Evolutionary conservation across 2,113 vertebrate genomes (phyloP).

Genomic region (pig (Sus scrofa)): DNA sequence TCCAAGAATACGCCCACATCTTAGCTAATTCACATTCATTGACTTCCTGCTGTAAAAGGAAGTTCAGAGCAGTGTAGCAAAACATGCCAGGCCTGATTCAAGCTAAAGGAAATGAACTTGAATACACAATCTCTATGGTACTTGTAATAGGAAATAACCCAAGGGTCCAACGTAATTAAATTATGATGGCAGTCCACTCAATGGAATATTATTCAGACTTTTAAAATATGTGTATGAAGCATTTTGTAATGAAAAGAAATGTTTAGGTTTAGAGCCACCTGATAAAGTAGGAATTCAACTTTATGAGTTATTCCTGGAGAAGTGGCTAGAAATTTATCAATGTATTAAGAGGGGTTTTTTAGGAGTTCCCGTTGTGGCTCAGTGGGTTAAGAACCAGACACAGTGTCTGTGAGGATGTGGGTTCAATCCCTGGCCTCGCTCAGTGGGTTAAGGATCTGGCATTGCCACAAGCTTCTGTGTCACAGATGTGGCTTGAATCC

Average conservation of each 20-base stretch:
- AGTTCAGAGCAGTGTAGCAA: neutral
- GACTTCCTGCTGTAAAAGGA: constrained; percentile 31
- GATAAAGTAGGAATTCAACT: neutral
- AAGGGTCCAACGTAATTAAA: neutral
- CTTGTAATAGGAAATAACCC: neutral
- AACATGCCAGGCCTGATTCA: neutral
- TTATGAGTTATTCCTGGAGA: neutral
- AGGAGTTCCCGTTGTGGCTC: neutral
- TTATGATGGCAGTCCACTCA: neutral
- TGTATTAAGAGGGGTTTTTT: neutral
- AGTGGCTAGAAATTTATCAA: neutral
- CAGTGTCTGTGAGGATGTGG: too few relatives aligned
- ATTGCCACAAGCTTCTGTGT: too few relatives aligned
- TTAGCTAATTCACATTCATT: neutral
- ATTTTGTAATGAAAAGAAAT: neutral
- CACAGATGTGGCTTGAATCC: too few relatives aligned
- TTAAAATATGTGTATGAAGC: neutral
- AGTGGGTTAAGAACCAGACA: too few relatives aligned
- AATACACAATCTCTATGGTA: neutral
- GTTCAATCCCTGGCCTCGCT: too few relatives aligned
- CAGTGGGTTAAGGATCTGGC: too few relatives aligned
- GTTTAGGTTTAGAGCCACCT: neutral
- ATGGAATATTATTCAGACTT: neutral
- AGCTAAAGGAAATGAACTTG: neutral
- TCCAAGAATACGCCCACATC: neutral